Conservation (phyloP, 2,797 vertebrate species). For the Thamnophis elegans region DNA sequence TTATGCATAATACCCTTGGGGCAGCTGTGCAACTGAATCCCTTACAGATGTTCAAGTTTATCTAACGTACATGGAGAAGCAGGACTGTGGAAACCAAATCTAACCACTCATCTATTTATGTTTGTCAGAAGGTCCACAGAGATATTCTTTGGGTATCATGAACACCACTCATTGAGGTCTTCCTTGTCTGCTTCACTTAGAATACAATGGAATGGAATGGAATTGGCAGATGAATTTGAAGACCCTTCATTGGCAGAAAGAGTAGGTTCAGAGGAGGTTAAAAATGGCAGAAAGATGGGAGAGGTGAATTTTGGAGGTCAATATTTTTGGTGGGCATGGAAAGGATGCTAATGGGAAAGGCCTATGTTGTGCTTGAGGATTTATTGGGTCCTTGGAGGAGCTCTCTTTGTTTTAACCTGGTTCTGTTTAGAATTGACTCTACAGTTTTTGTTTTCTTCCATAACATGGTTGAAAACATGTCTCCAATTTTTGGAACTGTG, state of each 20-base stretch:
- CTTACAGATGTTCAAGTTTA: not conserved
- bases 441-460: not conserved
- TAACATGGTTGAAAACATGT: not conserved
- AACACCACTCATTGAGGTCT: not conserved
- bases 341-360: not conserved
- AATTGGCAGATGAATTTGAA: not conserved
- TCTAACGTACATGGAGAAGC: not conserved
- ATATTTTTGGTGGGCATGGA: not conserved
- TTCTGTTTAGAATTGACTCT: not conserved
- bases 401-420: not conserved
- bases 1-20: not conserved
- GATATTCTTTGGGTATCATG: not conserved
- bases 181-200: not conserved
- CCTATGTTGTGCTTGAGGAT: not conserved
- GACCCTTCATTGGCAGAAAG: no score
- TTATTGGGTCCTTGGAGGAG: not conserved
- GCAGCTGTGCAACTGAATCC: not conserved
- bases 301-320: not conserved
- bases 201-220: not conserved
- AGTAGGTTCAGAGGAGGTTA: not conserved
- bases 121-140: not conserved
- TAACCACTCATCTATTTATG: no score
- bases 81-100: not conserved
- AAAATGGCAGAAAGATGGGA: not conserved
- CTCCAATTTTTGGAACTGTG: not conserved